These are phyloP conservation scores for Lamproptera curius DNA, from an alignment of 2,888 invertebrate species.

Conservation along the genomic window DNA sequence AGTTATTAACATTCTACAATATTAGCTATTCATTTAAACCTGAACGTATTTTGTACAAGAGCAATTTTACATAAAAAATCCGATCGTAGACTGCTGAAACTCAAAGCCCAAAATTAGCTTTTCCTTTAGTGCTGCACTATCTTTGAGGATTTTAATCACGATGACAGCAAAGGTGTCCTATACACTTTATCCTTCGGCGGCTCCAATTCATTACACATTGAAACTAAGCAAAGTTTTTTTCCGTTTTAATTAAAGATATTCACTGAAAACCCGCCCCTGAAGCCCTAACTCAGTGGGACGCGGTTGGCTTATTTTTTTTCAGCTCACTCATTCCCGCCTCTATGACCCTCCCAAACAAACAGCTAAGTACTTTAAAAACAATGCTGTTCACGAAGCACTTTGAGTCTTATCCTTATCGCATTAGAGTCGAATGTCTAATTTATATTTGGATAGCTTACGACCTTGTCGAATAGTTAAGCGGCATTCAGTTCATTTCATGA, in stretches of 20 bases:
- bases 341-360: slow-evolving; percentile 77
- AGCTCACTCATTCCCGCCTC: slow-evolving; percentile 76
- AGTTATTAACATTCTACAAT: no score
- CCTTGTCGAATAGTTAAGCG: slow-evolving; percentile 34
- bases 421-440: slow-evolving; percentile 27
- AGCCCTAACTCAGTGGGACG: slow-evolving; percentile 74
- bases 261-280: slow-evolving; percentile 69
- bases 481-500: slow-evolving; percentile 74
- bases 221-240: slow-evolving; percentile 58
- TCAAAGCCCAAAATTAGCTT: no score
- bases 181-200: slow-evolving; percentile 39
- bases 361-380: slow-evolving; percentile 73
- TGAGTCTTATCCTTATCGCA: background rate
- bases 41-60: no score
- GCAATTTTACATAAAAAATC: no score
- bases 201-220: slow-evolving; percentile 62
- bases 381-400: slow-evolving; percentile 31
- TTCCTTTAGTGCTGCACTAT: background rate
- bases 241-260: slow-evolving; percentile 75
- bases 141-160: slow-evolving; percentile 31
- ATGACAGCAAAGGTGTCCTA: slow-evolving; percentile 34
- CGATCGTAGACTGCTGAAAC: no score
- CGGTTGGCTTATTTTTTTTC: slow-evolving; percentile 78
- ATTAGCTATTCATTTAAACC: no score
- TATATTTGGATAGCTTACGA: slow-evolving; percentile 31